Evolutionary conservation across 2,888 invertebrate genomes (phyloP).

Genomic region (Dermolepida albohirtum): DNA sequence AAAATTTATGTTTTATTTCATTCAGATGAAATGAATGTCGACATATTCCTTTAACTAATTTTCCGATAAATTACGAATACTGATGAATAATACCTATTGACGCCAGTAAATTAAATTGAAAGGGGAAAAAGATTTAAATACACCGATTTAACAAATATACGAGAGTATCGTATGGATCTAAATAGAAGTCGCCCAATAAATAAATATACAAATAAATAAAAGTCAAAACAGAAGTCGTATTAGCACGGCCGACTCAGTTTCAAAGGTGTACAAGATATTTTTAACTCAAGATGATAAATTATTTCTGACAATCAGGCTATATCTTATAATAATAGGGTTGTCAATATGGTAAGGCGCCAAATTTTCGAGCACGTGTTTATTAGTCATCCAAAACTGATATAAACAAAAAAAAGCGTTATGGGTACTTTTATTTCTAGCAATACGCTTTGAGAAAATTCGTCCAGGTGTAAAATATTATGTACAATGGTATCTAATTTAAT

Average conservation of each 20-base stretch:
- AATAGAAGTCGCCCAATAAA: conserved; percentile 9
- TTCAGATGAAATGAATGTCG: conserved; percentile 17
- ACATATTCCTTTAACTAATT: conserved; percentile 11
- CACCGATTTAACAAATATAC: conserved; percentile 7
- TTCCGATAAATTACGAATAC: conserved; percentile 20
- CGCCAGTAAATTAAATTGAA: conserved; percentile 8
- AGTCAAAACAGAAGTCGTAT: neutral
- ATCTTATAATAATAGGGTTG: conserved; percentile 42
- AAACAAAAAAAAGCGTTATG: conserved; percentile 15
- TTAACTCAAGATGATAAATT: conserved; percentile 25
- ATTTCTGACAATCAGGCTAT: conserved; percentile 39
- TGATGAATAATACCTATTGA: conserved; percentile 4
- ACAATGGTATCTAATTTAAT: too few relatives aligned
- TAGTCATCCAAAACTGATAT: conserved; percentile 34
- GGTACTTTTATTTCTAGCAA: neutral
- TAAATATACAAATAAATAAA: conserved; percentile 13
- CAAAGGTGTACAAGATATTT: conserved; percentile 24
- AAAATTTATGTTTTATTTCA: conserved; percentile 3
- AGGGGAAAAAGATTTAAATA: neutral
- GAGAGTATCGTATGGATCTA: too few relatives aligned
- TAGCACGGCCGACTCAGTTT: neutral
- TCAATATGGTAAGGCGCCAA: conserved; percentile 41
- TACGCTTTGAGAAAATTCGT: neutral
- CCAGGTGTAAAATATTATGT: conserved; percentile 3
- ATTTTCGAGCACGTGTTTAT: conserved; percentile 37